Evolutionary conservation across 1,140 invertebrate species (phyloP).

Genomic region (Chymomyza costata): DNA sequence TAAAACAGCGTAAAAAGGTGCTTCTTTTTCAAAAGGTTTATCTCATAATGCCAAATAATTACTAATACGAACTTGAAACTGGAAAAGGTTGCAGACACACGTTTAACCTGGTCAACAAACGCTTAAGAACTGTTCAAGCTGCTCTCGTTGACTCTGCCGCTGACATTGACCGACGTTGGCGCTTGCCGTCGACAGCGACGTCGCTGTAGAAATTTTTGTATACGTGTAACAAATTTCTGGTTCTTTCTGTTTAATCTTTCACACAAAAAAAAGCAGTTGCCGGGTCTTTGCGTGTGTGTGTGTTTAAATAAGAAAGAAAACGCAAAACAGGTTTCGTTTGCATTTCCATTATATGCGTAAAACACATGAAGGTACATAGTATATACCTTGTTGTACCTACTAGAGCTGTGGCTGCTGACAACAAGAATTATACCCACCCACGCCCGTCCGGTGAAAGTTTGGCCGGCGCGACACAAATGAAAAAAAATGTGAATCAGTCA

Average conservation of each 20-base stretch:
- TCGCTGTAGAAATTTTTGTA: conserved; percentile 45
- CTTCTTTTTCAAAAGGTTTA: conserved; percentile 11
- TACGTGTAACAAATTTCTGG: conserved; percentile 67
- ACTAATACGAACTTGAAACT: conserved; percentile 12
- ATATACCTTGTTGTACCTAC: conserved; percentile 14
- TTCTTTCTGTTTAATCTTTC: conserved; percentile 31
- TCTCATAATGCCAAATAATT: conserved; percentile 2
- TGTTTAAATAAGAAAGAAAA: conserved; percentile 4
- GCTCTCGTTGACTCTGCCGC: conserved; percentile 11
- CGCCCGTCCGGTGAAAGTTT: conserved; percentile 46
- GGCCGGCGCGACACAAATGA: too few species aligned
- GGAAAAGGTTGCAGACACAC: conserved; percentile 21
- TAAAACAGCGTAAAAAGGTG: conserved; percentile 55
- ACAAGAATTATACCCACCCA: conserved; percentile 2
- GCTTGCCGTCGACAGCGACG: conserved; percentile 5
- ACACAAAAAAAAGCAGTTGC: conserved; percentile 11
- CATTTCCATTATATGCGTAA: neutral
- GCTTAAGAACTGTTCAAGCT: conserved; percentile 46
- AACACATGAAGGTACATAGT: too few species aligned
- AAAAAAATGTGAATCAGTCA: too few species aligned
- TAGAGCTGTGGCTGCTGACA: neutral
- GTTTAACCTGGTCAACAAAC: conserved; percentile 40
- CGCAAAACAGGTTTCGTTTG: conserved; percentile 42
- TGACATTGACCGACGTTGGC: conserved; percentile 52
- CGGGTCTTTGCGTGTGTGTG: conserved; percentile 16